Evolutionary conservation across 2,797 vertebrate genomes (phyloP).

Genomic region (Orientallactaga sibirica): DNA sequence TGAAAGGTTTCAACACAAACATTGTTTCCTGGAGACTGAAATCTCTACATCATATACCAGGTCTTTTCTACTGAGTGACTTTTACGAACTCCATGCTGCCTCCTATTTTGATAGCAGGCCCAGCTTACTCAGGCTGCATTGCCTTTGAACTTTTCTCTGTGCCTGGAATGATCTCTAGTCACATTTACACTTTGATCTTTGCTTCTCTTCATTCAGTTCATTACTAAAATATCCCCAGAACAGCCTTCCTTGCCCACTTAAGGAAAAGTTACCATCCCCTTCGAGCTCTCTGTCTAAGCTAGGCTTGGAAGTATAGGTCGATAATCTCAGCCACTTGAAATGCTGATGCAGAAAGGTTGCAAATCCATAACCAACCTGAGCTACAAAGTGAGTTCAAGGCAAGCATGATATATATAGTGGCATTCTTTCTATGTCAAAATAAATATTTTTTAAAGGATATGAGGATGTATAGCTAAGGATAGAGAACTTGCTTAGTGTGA

Average conservation of each 20-base stretch:
- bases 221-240: neutral
- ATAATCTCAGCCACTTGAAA: neutral
- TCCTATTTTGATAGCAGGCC: neutral
- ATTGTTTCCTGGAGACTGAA: neutral
- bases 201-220: neutral
- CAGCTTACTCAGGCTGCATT: neutral
- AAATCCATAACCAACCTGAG: neutral
- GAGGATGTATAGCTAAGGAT: neutral
- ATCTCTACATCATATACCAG: neutral
- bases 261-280: neutral
- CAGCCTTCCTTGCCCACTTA: neutral
- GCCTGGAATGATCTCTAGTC: neutral
- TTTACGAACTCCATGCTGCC: neutral
- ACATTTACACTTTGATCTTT: neutral
- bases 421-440: neutral
- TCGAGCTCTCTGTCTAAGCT: neutral
- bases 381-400: neutral
- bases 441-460: neutral
- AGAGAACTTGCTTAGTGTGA: neutral
- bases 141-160: neutral
- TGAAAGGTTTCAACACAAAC: neutral
- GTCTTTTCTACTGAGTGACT: neutral
- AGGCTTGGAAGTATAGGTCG: neutral
- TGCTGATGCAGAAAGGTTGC: neutral
- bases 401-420: neutral